Evolutionary conservation across 1,140 invertebrate species (phyloP), one percentile per base, ranked within the genome.

Genomic region (Magallana ariakensis): DNA sequence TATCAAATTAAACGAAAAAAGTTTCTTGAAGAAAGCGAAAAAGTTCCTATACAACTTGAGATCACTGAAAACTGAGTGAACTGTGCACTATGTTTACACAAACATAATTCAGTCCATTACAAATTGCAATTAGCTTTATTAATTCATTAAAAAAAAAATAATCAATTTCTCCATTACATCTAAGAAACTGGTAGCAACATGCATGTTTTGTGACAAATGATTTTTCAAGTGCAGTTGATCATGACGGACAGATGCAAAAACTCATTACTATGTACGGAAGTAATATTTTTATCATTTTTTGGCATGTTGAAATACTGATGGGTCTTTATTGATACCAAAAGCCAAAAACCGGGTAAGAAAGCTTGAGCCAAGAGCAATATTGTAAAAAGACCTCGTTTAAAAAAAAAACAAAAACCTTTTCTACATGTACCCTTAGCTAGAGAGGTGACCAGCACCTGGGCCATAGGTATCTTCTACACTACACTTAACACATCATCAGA

Each of bases 81-180:
- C 22, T 26, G 9, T 11, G 2, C 33, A 13, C 11, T 26, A 75
- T 75, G 66, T 75, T 75, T 19, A 75, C 66, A 75, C 66, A 75
- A 75, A 75, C 66, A 75, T 33, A 13, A 62, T 75, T 75, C 66
- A 75, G 66, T 75, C 66, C 66, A 75, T 75, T 75, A 75, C 66
- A 75, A 75, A 75, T 75, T 75, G 66, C 66, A 75, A 75, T 75
- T 75, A 75, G 66, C 66, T 75, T 46, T 5, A 46, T 46, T 26
- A 75, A 75, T 75, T 10, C n/a, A n/a, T n/a, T n/a, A n/a, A n/a
- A 46, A 46, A 46, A 75, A 33, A 22, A 75, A 60, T 33, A 75
- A 75, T 75, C 22, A 26, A 75, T 13, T 13, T 26, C 22, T 19
- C n/a, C 22, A 26, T 75, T 75, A 26, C 10, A 75, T 46, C 33